phyloP scores from a whole-genome alignment of 2,113 vertebrate genomes.

The Nothoprocta perdicaria region DNA sequence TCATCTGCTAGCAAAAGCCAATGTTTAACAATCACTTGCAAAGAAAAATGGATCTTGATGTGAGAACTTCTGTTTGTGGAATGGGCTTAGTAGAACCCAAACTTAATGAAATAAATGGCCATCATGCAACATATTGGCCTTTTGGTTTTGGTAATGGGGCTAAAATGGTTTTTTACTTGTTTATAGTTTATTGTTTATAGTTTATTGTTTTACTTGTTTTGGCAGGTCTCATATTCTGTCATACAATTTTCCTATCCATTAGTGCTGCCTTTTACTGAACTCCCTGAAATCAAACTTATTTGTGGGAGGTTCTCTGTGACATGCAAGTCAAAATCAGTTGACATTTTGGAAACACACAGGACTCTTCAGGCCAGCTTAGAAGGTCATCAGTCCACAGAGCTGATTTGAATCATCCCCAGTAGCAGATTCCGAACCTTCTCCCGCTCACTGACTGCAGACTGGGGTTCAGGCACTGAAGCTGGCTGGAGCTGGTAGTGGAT shows the following conservation, averaged over 20 bases:
- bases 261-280: neutral
- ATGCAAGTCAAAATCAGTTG: neutral
- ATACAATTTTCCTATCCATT: conserved; percentile 50
- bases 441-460: rapidly evolving
- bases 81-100: neutral
- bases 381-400: rapidly evolving
- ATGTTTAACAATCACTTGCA: neutral
- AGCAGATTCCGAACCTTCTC: neutral
- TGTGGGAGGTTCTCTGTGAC: neutral
- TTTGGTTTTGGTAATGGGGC: conserved; percentile 55
- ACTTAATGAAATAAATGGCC: neutral
- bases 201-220: too few species aligned
- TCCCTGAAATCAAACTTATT: neutral
- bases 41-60: conserved; percentile 17
- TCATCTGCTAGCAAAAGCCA: neutral
- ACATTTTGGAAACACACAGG: neutral
- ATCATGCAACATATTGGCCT: conserved; percentile 32
- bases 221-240: conserved; percentile 42
- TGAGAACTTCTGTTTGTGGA: neutral
- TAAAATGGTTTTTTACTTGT: conserved; percentile 57
- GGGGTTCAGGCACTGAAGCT: neutral
- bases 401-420: neutral
- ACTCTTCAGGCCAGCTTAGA: neutral
- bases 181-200: too few species aligned
- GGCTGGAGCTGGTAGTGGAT: neutral